Base-by-base conservation (phyloP, 2,888 invertebrate species). In the Arge pagana region DNA sequence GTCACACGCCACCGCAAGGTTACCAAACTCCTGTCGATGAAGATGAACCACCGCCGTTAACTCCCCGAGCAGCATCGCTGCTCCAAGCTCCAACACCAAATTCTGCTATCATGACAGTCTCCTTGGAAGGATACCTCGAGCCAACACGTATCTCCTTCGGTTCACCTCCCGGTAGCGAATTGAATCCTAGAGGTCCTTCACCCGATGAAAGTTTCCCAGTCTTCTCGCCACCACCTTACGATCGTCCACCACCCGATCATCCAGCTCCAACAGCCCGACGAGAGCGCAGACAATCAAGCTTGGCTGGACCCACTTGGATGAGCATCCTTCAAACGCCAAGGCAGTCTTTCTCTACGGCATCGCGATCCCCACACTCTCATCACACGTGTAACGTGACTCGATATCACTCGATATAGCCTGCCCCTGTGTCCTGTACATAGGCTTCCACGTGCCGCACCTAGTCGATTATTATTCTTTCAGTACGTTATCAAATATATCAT, bases 131-230 rank as follows among this genome's bases (percentile, higher is more conserved):
- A 16, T 94, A 92, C 68, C 80, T 93, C 59, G 93, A 94, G 66
- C 90, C 90, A 0, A 86, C 88, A 19, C 83, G 90, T 41, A 87
- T 93, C 62, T 92, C 91, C 0, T 86, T 91, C 75, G 86, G 86
- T 64, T 89, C 90, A 5, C 88, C 90, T 8, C 86, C 89, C 3
- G 83, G 85, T 61, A 88, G 89, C 49, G 89, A 89, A 58, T 76
- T 88, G 36, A 81, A 85, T 61, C 83, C 84, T 15, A 82, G 86
- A 19, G 83, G 84, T 18, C 83, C 83, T 10, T 87, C 86, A 50
- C 87, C 87, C n/a, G 88, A 88, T 63, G 92, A 90, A 60, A 89
- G 89, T 56, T 90, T 88, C 69, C 90, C 90, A 3, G 90, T 92
- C 36, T 92, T 92, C 78, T 89, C 91, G 3, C 90, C 92, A 16